Conservation (phyloP, 2,797 vertebrate species). For the Micropoecilia bifurca region DNA sequence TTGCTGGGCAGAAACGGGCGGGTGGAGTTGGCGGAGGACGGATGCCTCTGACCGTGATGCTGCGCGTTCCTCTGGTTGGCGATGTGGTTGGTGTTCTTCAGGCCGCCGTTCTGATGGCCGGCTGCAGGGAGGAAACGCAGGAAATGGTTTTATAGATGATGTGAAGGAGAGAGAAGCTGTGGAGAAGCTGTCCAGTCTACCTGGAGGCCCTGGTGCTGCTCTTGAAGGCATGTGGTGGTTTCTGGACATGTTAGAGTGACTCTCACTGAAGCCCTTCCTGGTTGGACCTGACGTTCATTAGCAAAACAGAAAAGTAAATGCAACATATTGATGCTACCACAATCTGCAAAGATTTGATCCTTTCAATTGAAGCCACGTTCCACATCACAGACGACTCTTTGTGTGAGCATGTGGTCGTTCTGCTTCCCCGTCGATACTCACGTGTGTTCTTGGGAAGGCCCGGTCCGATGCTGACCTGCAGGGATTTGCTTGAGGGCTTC, state of each 20-base stretch:
- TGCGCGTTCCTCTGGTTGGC: constrained; percentile 80
- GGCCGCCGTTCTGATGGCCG: constrained; percentile 90
- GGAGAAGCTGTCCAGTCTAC: constrained; percentile 58
- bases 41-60: constrained; percentile 76
- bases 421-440: constrained; percentile 77
- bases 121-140: constrained; percentile 66
- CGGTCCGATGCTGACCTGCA: constrained; percentile 95
- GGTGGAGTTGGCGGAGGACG: constrained; percentile 52
- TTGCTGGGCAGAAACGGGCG: constrained; percentile 86
- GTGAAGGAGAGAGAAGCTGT: neutral
- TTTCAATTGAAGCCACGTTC: neutral
- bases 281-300: constrained; percentile 85
- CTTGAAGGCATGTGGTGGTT: constrained; percentile 86
- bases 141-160: neutral
- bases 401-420: neutral
- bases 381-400: neutral
- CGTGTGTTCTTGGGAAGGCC: constrained; percentile 96
- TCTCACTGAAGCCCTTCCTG: constrained; percentile 80
- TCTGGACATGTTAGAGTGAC: constrained; percentile 67
- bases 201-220: constrained; percentile 92
- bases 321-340: neutral
- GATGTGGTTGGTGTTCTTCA: constrained; percentile 80
- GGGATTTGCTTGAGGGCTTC: constrained; percentile 92
- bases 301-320: neutral
- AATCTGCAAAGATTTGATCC: neutral